Conservation (phyloP, 2,888 invertebrate species). For the Volucella bombylans region DNA sequence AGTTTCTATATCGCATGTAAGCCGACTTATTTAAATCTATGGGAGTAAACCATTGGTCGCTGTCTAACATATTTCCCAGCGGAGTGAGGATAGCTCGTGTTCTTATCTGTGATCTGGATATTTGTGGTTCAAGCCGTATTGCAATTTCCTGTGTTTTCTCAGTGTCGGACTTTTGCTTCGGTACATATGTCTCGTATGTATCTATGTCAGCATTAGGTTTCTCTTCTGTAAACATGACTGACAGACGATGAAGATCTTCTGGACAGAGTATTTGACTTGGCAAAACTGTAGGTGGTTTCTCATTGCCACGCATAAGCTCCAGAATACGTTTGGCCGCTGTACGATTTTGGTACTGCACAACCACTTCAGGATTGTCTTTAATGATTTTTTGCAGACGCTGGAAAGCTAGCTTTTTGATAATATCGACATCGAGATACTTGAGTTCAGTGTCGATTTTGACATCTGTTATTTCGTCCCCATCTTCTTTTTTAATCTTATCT, state of each 20-base stretch:
- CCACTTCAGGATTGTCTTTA: constrained; percentile 82
- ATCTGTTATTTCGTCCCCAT: constrained; percentile 75
- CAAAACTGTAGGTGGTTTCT: constrained; percentile 67
- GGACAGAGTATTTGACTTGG: constrained; percentile 85
- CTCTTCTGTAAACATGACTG: constrained; percentile 81
- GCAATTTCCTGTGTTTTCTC: constrained; percentile 81
- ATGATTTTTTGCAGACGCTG: constrained; percentile 90
- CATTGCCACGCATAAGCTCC: constrained; percentile 80
- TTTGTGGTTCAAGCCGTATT: constrained; percentile 79
- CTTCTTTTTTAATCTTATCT: constrained; percentile 62
- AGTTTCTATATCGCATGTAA: constrained; percentile 87
- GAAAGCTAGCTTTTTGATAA: constrained; percentile 89
- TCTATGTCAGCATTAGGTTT: constrained; percentile 79
- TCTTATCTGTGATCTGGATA: constrained; percentile 81
- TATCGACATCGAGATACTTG: constrained; percentile 85
- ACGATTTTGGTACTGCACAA: constrained; percentile 84
- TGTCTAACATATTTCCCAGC: constrained; percentile 81
- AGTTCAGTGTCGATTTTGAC: constrained; percentile 83
- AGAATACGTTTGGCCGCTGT: constrained; percentile 85
- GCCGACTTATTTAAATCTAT: constrained; percentile 80
- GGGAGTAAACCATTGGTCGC: constrained; percentile 81
- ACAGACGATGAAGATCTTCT: constrained; percentile 83
- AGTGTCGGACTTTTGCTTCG: constrained; percentile 77
- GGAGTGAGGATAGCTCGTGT: constrained; percentile 87
- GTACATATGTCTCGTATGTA: constrained; percentile 79